Conservation (phyloP, 1,140 invertebrate species). For the Eurytemora carolleeae region DNA sequence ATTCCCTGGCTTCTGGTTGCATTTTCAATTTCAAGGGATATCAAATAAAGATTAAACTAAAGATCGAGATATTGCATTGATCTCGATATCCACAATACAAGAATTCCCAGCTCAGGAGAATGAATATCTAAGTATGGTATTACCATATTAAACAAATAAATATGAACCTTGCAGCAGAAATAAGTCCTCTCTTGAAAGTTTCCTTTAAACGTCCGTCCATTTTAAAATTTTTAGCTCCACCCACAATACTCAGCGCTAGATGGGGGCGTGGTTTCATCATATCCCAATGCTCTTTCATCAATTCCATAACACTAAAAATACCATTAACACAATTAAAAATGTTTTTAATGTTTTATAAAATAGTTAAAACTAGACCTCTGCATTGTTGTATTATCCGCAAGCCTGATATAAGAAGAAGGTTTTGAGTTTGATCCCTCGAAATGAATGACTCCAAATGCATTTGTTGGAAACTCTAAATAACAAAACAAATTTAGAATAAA, state of each 20-base stretch:
- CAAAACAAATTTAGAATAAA: too few relatives aligned
- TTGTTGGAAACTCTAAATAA: neutral
- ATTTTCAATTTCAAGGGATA: too few relatives aligned
- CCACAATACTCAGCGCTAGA: constrained; percentile 29
- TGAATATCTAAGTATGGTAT: too few relatives aligned
- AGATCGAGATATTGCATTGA: too few relatives aligned
- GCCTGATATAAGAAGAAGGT: neutral
- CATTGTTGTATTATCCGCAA: neutral
- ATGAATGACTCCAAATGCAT: neutral
- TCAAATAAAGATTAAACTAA: too few relatives aligned
- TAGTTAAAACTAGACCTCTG: neutral
- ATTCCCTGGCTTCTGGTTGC: too few relatives aligned
- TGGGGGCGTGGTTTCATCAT: constrained; percentile 20
- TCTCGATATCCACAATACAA: too few relatives aligned
- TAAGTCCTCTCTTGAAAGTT: constrained; percentile 26
- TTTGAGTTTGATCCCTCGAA: neutral
- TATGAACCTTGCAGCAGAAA: constrained; percentile 20
- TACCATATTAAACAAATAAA: too few relatives aligned
- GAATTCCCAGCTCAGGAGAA: too few relatives aligned
- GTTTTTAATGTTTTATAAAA: neutral
- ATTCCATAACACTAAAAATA: neutral
- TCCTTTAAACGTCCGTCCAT: constrained; percentile 27
- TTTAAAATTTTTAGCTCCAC: constrained; percentile 29
- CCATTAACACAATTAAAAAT: neutral
- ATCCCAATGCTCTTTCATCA: neutral